Base-by-base conservation (phyloP, 2,113 vertebrate species). In the Ictalurus furcatus region DNA sequence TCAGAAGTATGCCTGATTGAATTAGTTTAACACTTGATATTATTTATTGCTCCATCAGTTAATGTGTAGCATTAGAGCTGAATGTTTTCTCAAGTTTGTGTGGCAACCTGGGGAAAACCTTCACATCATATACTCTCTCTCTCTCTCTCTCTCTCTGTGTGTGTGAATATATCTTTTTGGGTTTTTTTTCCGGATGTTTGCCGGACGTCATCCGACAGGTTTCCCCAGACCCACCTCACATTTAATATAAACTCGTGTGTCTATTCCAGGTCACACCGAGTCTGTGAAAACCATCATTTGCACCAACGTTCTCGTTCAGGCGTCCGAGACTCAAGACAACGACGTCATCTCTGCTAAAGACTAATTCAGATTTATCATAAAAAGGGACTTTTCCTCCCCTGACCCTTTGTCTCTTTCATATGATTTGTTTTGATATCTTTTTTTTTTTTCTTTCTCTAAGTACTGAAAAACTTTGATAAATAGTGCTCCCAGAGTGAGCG, bases 261-360 rank as follows among this genome's bases (percentile, higher is more conserved):
- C 16, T 79, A n/a, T 82, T 89, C 5, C 85, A 89, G 88, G 34
- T 37, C 54, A 74, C 28, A 19, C 6, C 30, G 63, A 56, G 44
- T 34, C 65, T 63, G 44, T 58, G 58, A 40, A 30, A 21, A 40
- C 52, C 65, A 23, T 52, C 48, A 30, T 25, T 28, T 28, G 37
- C 58, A 21, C 63, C 25, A 85, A 56, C 21, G 1, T 95, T 59
- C 6, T 93, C 85, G 93, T 95, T 90, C 95, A 95, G 88, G 91
- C 81, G 17, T 89, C 89, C 69, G 92, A 94, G 89, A 93, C 89
- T 19, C 30, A 59, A 0, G 28, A 92, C 86, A 86, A 56, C 40
- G 87, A 40, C 40, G 28, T 30, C 81, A 14, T 8, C 76, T 82
- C 74, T 61, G 84, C 13, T 5, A 44, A 59, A 74, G 34, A 85